A percentile compares a stretch with the other conserved stretches of the same genome.
phyloP scores from a whole-genome alignment of 2,113 vertebrate species.

The Alligator mississippiensis region DNA sequence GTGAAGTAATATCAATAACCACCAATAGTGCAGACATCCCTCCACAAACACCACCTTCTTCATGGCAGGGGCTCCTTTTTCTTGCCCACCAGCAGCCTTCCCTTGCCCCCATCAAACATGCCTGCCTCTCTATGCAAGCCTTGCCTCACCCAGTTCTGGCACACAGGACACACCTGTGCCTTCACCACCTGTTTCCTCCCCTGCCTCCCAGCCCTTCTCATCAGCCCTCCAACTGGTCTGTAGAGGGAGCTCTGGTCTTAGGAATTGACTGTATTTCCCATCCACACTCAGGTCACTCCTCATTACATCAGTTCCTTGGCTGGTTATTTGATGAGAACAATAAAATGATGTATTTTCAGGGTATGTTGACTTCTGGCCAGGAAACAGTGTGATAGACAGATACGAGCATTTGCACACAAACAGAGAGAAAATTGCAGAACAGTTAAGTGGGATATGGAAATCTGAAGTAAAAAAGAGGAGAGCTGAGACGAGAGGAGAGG shows the following conservation, averaged over 20 bases:
- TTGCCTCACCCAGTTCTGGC: neutral
- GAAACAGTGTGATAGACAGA: neutral
- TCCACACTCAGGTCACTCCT: neutral
- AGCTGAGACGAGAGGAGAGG: neutral
- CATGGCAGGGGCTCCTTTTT: neutral
- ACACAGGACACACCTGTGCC: neutral
- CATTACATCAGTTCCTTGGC: neutral
- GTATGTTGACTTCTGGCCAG: too few relatives aligned
- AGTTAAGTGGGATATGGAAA: neutral
- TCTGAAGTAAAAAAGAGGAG: neutral
- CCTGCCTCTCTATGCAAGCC: neutral
- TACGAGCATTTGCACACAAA: neutral
- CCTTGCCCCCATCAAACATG: neutral
- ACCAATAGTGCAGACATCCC: neutral
- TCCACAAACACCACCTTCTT: neutral
- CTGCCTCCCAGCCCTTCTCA: neutral
- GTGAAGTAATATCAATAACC: neutral
- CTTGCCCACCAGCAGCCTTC: neutral
- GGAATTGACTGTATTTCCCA: neutral
- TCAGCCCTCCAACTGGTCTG: neutral
- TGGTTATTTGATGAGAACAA: too few relatives aligned
- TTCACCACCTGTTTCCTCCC: neutral
- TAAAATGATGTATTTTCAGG: too few relatives aligned
- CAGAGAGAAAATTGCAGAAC: neutral
- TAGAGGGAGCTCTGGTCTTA: neutral